Evolutionary conservation across 2,113 vertebrate genomes (phyloP).

Genomic region (Myotis brandtii): DNA sequence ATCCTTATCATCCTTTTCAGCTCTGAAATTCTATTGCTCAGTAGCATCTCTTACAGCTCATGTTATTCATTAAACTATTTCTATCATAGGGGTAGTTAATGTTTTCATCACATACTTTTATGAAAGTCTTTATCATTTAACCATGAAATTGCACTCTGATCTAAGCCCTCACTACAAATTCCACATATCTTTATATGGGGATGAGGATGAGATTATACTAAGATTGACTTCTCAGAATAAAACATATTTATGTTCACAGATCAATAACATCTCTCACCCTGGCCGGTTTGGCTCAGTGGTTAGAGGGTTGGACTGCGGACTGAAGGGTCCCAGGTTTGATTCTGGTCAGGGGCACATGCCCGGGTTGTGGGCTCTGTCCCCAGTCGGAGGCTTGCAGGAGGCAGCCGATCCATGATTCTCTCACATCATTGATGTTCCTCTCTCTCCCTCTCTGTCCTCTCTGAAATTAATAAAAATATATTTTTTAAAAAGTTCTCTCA

Average conservation of each 20-base stretch:
- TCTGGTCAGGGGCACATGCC: no score
- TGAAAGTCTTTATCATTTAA: constrained; percentile 28
- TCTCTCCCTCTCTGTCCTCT: no score
- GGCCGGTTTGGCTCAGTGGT: no score
- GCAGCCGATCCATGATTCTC: no score
- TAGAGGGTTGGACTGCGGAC: no score
- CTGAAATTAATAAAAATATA: no score
- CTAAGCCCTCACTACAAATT: background rate
- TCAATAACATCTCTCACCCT: background rate
- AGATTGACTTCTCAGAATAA: constrained; percentile 6
- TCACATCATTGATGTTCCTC: no score
- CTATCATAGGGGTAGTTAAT: background rate
- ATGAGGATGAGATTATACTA: background rate
- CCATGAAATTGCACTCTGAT: background rate
- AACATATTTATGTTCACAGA: background rate
- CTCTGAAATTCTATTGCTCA: background rate
- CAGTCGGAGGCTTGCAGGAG: no score
- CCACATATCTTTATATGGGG: background rate
- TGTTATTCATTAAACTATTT: constrained; percentile 8
- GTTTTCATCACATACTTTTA: constrained; percentile 2
- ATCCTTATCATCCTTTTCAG: background rate
- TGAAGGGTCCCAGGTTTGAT: no score
- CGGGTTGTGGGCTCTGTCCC: no score
- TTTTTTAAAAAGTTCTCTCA: background rate
- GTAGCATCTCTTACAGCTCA: background rate